phyloP scores from a whole-genome alignment of 2,888 invertebrate genomes.

The Drosophila lacicola region DNA sequence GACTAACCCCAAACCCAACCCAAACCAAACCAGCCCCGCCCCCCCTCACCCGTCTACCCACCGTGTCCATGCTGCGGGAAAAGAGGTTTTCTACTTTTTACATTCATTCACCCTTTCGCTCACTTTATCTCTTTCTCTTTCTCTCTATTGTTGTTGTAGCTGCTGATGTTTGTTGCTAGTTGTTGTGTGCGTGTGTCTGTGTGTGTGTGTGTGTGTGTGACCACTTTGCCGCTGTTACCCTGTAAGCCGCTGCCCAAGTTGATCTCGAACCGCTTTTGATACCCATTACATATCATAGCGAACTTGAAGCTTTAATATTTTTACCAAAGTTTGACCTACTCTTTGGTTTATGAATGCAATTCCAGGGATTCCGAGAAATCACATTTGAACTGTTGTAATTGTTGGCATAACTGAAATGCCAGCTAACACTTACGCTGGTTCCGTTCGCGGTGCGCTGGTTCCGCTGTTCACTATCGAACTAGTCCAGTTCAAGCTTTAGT shows the following conservation, averaged over 20 bases:
- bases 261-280: background rate
- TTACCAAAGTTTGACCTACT: too few species aligned
- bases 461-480: too few species aligned
- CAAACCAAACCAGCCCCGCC: background rate
- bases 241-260: background rate
- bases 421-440: too few species aligned
- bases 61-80: background rate
- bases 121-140: background rate
- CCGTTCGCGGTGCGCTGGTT: too few species aligned
- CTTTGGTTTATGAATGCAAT: too few species aligned
- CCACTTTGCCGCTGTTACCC: slow-evolving; percentile 16
- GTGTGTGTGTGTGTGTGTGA: slow-evolving; percentile 9
- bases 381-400: too few species aligned
- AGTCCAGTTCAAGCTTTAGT: too few species aligned
- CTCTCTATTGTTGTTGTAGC: slow-evolving; percentile 21
- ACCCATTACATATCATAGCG: background rate
- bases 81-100: slow-evolving; percentile 1
- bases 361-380: too few species aligned
- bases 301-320: too few species aligned
- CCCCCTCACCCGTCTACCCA: background rate
- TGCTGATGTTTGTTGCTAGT: slow-evolving; percentile 18
- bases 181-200: background rate
- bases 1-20: slow-evolving; percentile 5
- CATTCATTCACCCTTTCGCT: background rate
- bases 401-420: too few species aligned